These are phyloP conservation scores for Sphenopsis melanotis DNA, from an alignment of 2,797 vertebrate species.

Conservation along the genomic window DNA sequence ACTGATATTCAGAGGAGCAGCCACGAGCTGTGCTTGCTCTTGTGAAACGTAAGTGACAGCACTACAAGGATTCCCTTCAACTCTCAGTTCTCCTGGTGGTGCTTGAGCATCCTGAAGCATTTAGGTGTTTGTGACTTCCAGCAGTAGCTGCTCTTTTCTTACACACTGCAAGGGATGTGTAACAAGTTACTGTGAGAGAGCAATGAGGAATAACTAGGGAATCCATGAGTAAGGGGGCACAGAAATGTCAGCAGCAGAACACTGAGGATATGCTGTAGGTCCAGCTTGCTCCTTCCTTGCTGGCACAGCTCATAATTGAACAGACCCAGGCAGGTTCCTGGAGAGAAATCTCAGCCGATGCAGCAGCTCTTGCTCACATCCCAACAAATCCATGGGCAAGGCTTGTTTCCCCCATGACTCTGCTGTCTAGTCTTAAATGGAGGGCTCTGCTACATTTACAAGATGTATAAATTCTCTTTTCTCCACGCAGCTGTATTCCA, in stretches of 20 bases:
- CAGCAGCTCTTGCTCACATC: neutral
- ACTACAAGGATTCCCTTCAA: neutral
- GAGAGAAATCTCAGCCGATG: neutral
- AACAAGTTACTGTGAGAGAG: neutral
- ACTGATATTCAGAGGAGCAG: neutral
- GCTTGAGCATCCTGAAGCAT: neutral
- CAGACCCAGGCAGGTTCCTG: fast-evolving
- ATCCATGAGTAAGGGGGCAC: neutral
- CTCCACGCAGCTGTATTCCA: neutral
- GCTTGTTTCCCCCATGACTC: neutral
- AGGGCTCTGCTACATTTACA: neutral
- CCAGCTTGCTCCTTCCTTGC: fast-evolving
- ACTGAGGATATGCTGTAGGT: neutral
- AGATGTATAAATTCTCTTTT: neutral
- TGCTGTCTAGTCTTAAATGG: neutral
- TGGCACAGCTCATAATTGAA: neutral
- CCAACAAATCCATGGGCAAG: neutral
- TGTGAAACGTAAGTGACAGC: fast-evolving
- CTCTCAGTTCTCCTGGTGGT: neutral
- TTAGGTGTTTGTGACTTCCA: neutral
- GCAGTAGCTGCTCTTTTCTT: neutral
- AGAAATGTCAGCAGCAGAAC: neutral
- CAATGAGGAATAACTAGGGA: neutral
- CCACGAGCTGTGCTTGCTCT: neutral
- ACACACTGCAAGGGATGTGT: neutral